Evolutionary conservation across 2,888 invertebrate genomes (phyloP).

Genomic region (Parnassius glacialis): DNA sequence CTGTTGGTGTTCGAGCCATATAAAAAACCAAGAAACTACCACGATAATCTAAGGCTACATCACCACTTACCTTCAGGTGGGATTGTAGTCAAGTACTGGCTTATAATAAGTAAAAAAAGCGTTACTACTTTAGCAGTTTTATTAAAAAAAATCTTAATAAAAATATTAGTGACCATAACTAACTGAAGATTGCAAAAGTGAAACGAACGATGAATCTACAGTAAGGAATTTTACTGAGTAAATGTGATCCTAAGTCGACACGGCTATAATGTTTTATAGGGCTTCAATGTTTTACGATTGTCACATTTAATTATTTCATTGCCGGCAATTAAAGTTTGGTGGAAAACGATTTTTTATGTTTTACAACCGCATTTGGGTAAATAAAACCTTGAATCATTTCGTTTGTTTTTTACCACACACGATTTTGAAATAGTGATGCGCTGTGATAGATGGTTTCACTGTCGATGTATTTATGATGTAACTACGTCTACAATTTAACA

Average conservation of each 20-base stretch:
- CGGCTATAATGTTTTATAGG: conserved; percentile 71
- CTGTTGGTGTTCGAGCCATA: too few species aligned
- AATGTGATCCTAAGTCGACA: conserved; percentile 54
- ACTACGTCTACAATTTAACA: conserved; percentile 21
- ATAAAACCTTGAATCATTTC: conserved; percentile 66
- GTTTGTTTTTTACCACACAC: conserved; percentile 79
- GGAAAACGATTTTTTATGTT: conserved; percentile 72
- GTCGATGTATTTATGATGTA: conserved; percentile 41
- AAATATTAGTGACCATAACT: conserved; percentile 1
- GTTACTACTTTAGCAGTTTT: too few species aligned
- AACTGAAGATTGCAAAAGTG: background rate
- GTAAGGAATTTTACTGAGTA: conserved; percentile 42
- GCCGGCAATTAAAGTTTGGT: conserved; percentile 77
- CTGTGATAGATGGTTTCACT: conserved; percentile 32
- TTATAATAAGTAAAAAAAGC: too few species aligned
- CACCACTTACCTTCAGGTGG: too few species aligned
- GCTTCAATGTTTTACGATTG: conserved; percentile 75
- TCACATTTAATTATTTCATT: conserved; percentile 80
- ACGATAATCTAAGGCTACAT: too few species aligned
- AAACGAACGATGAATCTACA: conserved; percentile 8
- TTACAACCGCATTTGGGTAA: conserved; percentile 75
- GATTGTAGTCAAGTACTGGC: too few species aligned
- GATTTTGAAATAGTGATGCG: conserved; percentile 60
- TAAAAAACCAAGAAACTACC: too few species aligned
- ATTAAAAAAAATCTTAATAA: background rate